phyloP scores from a whole-genome alignment of 2,113 vertebrate species.

The Tor tambroides region DNA sequence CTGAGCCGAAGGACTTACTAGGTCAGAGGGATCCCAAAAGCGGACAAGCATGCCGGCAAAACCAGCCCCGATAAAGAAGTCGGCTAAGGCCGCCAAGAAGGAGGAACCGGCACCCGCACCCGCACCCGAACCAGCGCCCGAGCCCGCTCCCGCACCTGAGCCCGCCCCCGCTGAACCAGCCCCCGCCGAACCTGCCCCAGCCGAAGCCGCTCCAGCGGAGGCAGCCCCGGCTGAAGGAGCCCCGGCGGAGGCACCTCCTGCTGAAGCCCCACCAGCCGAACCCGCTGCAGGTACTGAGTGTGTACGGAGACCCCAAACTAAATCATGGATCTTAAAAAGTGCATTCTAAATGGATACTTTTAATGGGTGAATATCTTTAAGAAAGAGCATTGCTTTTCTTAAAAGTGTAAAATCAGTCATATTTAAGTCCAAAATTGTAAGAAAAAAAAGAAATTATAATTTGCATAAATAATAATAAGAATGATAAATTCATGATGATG shows the following conservation, averaged over 20 bases:
- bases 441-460: not conserved
- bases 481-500: not conserved
- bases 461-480: not conserved
- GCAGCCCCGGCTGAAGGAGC: constrained; percentile 33
- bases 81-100: constrained; percentile 65
- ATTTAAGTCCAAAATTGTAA: not conserved
- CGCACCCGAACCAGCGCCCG: constrained; percentile 44
- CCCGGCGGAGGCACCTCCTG: not conserved
- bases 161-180: constrained; percentile 37
- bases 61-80: constrained; percentile 76
- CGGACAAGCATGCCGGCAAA: constrained; percentile 69
- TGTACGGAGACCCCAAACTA: not conserved
- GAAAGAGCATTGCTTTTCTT: not conserved
- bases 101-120: constrained; percentile 48
- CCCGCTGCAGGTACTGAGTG: constrained; percentile 50
- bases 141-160: constrained; percentile 55
- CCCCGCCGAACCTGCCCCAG: constrained; percentile 4
- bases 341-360: too few relatives aligned
- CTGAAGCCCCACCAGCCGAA: constrained; percentile 36
- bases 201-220: constrained; percentile 53
- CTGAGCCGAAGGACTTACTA: constrained; percentile 45
- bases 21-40: constrained; percentile 46
- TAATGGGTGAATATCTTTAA: not conserved
- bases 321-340: not conserved
- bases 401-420: not conserved